Conservation (phyloP, 2,888 invertebrate genomes). For the Leptura quadrifasciata region DNA sequence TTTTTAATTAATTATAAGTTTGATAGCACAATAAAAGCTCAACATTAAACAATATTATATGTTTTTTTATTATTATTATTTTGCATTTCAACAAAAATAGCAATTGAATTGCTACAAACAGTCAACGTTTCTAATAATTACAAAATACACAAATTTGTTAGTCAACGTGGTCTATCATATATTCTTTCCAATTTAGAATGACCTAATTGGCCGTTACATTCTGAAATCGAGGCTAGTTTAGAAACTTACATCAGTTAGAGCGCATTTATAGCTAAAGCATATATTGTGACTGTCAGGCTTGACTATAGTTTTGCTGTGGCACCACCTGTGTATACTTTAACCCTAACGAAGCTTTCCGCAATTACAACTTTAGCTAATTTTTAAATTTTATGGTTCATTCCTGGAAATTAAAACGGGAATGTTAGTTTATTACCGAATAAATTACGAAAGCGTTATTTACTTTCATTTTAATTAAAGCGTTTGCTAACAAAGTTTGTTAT, state of each 20-base stretch:
- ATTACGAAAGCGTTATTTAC: constrained; percentile 38
- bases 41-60: too few species aligned
- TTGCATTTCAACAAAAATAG: too few species aligned
- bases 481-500: constrained; percentile 30
- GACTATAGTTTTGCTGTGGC: constrained; percentile 36
- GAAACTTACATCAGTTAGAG: constrained; percentile 7
- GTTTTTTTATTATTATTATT: too few species aligned
- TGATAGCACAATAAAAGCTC: too few species aligned
- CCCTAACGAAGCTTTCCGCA: constrained; percentile 33
- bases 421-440: constrained; percentile 39
- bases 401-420: constrained; percentile 33
- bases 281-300: constrained; percentile 33
- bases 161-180: not conserved
- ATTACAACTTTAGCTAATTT: constrained; percentile 37
- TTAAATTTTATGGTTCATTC: constrained; percentile 37
- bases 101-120: too few species aligned
- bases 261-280: constrained; percentile 31
- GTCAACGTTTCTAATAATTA: too few species aligned
- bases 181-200: not conserved
- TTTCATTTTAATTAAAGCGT: constrained; percentile 30
- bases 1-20: too few species aligned
- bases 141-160: too few species aligned
- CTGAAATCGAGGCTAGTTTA: constrained; percentile 2
- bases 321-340: constrained; percentile 36
- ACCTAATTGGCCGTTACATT: constrained; percentile 3